Base-by-base conservation (phyloP, 2,797 vertebrate species). In the Menidia menidia region DNA sequence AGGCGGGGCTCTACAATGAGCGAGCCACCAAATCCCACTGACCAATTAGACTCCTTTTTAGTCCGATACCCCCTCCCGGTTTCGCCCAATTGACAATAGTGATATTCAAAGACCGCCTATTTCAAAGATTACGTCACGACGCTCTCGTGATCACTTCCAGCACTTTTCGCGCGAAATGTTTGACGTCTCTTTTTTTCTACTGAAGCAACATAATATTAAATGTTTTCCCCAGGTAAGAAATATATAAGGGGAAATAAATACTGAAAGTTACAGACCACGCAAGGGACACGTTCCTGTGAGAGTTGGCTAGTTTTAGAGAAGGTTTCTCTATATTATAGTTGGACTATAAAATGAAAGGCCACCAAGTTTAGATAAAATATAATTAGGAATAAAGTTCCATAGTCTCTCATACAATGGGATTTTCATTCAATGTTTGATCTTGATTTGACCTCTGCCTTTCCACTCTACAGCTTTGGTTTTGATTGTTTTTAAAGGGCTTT, bases 81-180 rank as follows among this genome's bases (percentile, higher is more conserved):
- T 14, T 32, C 33, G 41, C 9, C 92, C 86, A 93, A 92, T 94
- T 50, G 68, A 0, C 80, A 60, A 3, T 0, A 0, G 35, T 0
- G 0, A 45, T 67, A 63, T 59, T 2, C 10, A 42, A 78, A 14
- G 45, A 30, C 88, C 67, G 41, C 84, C 90, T 57, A 41, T 77
- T 82, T 73, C 4, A 10, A 32, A 31, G 47, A 42, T 66, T 16
- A 71, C 90, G 77, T 84, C 83, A 84, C 56, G 8, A 8, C 32
- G 75, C 68, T 67, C 90, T 82, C 83, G 86, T 90, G 89, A 90
- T 86, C 61, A 68, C 78, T 68, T 82, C 83, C 71, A 82, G 73
- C 35, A 68, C 75, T 88, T 91, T 91, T 91, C 88, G 87, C 91
- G 91, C 82, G 89, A 88, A 92, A 92, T 88, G 55, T 82, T 72